These are phyloP conservation scores for Drosophila aff. DNA, from an alignment of 1,140 invertebrate genomes.

Conservation along the genomic window DNA sequence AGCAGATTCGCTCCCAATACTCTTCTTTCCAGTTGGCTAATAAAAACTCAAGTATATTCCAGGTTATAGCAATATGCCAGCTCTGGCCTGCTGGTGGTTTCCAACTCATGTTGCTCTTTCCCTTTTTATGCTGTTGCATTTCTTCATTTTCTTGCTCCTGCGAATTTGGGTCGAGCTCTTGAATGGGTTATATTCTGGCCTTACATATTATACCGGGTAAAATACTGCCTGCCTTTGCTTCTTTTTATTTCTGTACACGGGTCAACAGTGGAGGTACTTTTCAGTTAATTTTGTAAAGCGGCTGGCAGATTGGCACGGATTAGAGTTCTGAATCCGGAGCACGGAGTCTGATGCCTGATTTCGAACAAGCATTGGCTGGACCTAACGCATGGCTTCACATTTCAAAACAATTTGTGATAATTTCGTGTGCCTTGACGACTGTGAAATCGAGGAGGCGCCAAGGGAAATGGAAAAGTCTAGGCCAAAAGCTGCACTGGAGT, in stretches of 20 bases:
- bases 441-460: conserved; percentile 6
- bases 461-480: background rate
- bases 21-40: conserved; percentile 2
- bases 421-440: conserved; percentile 35
- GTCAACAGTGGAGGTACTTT: conserved; percentile 61
- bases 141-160: conserved; percentile 52
- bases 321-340: background rate
- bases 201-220: conserved; percentile 15
- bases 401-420: conserved; percentile 54
- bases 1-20: background rate
- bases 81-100: conserved; percentile 10
- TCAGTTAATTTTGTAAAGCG: conserved; percentile 55
- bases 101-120: conserved; percentile 36
- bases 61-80: conserved; percentile 18
- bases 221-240: conserved; percentile 10
- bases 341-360: conserved; percentile 22
- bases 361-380: conserved; percentile 22
- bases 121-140: conserved; percentile 64
- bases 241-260: conserved; percentile 24
- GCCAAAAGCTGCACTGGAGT: conserved; percentile 5
- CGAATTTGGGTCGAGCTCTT: conserved; percentile 40
- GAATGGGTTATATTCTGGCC: conserved; percentile 43
- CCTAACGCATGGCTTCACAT: conserved; percentile 36
- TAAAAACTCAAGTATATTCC: conserved; percentile 37
- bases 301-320: conserved; percentile 33